Evolutionary conservation across 2,888 invertebrate species (phyloP).

Genomic region (Sarcophaga carnaria): DNA sequence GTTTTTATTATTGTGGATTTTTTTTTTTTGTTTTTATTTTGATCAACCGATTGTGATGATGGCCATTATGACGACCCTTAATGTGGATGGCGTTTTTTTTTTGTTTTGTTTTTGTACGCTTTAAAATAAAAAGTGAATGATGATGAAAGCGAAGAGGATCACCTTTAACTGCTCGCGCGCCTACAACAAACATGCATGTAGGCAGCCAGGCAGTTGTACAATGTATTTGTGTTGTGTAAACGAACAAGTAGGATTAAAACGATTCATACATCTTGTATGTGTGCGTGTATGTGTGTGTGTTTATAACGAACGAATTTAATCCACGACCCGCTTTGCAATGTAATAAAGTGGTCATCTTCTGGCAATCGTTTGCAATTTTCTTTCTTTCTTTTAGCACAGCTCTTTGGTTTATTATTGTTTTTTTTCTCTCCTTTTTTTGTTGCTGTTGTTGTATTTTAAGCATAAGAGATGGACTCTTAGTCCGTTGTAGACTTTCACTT

Average conservation of each 20-base stretch:
- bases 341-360: slow-evolving; percentile 10
- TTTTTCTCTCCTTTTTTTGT: slow-evolving; percentile 8
- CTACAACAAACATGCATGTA: slow-evolving; percentile 58
- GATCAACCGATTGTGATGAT: slow-evolving; percentile 45
- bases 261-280: no score
- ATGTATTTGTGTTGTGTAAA: no score
- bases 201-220: not conserved
- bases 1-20: not conserved
- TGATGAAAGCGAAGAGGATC: slow-evolving; percentile 20
- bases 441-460: slow-evolving; percentile 8
- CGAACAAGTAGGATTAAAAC: no score
- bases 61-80: slow-evolving; percentile 62
- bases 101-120: not conserved
- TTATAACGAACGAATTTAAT: no score
- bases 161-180: slow-evolving; percentile 62
- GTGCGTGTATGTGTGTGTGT: no score
- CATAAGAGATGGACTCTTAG: no score
- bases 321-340: no score
- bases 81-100: slow-evolving; percentile 4
- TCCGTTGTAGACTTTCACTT: slow-evolving; percentile 59
- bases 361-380: not conserved
- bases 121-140: no score
- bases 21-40: slow-evolving; percentile 23
- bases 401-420: not conserved
- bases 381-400: slow-evolving; percentile 45